These are phyloP conservation scores for Ditylenchus dipsaci DNA, from an alignment of 1,140 invertebrate genomes.

Conservation along the genomic window DNA sequence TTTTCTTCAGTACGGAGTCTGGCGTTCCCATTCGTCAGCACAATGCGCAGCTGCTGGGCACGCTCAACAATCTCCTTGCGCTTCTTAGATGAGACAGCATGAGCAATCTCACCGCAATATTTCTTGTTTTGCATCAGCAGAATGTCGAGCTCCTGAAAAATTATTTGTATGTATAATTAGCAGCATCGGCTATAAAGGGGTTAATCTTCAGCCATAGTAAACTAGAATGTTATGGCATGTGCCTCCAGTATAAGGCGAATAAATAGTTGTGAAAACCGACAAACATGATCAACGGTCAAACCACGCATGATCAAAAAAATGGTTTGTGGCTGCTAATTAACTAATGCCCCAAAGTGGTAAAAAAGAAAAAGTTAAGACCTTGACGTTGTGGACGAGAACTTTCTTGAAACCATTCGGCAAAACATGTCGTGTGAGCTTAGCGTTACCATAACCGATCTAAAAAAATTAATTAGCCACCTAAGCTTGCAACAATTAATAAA, in stretches of 20 bases:
- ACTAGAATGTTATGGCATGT: no score
- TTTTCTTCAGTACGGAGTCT: constrained; percentile 91
- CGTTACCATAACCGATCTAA: constrained; percentile 90
- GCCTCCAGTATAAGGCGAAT: no score
- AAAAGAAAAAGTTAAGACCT: constrained; percentile 62
- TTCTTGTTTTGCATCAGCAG: constrained; percentile 97
- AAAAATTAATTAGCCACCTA: no score
- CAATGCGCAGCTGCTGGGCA: constrained; percentile 75
- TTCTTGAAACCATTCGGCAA: constrained; percentile 94
- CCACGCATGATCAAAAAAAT: no score
- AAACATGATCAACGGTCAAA: no score
- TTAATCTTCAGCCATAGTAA: no score
- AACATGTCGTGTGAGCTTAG: constrained; percentile 79
- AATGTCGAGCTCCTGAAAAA: constrained; percentile 87
- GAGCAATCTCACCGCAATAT: constrained; percentile 94
- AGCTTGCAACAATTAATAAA: constrained; percentile 51
- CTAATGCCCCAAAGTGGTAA: not conserved
- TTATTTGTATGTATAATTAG: no score
- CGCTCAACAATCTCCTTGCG: constrained; percentile 90
- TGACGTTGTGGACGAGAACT: constrained; percentile 78
- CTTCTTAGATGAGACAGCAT: constrained; percentile 91
- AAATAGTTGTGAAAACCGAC: no score
- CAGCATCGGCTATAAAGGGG: no score
- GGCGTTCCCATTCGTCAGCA: constrained; percentile 81
- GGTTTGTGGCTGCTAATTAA: no score